These are phyloP conservation scores for Vulpes ferrilata DNA, from an alignment of 2,113 vertebrate genomes.

Conservation along the genomic window DNA sequence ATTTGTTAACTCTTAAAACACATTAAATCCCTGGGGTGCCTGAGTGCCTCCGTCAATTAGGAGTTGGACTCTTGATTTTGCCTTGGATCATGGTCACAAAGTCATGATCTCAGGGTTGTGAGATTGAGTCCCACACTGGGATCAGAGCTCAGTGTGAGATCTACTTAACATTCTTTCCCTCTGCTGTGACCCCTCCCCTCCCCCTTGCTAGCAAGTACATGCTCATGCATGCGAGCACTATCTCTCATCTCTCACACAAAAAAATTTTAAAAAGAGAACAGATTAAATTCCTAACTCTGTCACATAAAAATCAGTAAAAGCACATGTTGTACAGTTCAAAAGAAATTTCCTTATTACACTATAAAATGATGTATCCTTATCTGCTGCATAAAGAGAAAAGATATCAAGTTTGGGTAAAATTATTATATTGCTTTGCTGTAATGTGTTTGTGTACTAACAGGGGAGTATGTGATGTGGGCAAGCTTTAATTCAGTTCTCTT, in stretches of 20 bases:
- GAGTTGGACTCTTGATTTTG: neutral
- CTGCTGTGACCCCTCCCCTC: neutral
- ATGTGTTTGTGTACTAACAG: slow-evolving; percentile 33
- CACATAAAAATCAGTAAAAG: neutral
- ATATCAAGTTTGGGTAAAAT: slow-evolving; percentile 18
- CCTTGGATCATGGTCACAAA: neutral
- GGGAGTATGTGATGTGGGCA: slow-evolving; percentile 13
- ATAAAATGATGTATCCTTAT: neutral
- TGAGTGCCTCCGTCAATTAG: neutral
- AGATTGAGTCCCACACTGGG: neutral
- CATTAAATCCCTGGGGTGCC: neutral
- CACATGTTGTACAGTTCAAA: neutral
- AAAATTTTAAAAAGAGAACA: neutral
- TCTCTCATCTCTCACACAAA: too few species aligned
- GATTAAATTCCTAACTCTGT: neutral
- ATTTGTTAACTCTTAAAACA: neutral
- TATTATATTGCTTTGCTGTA: slow-evolving; percentile 58
- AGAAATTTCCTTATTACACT: neutral
- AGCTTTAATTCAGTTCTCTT: neutral
- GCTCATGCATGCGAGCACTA: fast-evolving
- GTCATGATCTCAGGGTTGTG: neutral
- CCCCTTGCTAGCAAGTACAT: too few species aligned
- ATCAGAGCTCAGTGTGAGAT: neutral
- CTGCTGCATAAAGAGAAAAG: slow-evolving; percentile 34
- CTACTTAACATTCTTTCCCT: neutral